Percentiles rank a stretch among this genome's conserved stretches.
These are phyloP conservation scores for Festucalex cinctus DNA, from an alignment of 2,113 vertebrate genomes.

Conservation along the genomic window DNA sequence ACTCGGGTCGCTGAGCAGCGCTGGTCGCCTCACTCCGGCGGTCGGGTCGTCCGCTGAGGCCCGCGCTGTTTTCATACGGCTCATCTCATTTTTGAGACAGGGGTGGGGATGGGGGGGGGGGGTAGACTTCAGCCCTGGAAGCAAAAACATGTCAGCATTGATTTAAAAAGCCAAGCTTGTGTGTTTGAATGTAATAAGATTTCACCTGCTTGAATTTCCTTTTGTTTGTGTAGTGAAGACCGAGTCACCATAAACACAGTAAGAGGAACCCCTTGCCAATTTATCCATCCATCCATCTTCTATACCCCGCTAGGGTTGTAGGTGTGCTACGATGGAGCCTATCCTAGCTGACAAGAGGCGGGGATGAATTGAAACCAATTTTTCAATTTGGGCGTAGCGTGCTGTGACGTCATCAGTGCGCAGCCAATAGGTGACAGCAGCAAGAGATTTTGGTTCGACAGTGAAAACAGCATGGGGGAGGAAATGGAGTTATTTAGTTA, in stretches of 20 bases:
- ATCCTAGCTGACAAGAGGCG: too few species aligned
- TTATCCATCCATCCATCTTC: not conserved
- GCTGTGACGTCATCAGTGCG: too few species aligned
- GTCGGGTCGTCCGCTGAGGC: constrained; percentile 28
- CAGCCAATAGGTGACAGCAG: not conserved
- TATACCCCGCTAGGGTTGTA: not conserved
- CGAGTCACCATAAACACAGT: not conserved
- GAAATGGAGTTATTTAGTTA: too few species aligned
- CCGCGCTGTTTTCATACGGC: constrained; percentile 38
- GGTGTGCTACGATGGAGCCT: not conserved
- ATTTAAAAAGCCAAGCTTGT: constrained; percentile 49
- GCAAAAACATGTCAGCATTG: constrained; percentile 57
- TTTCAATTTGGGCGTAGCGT: too few species aligned
- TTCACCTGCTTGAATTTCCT: constrained; percentile 13
- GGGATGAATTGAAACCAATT: too few species aligned
- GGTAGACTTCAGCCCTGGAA: constrained; percentile 34
- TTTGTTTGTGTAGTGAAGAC: not conserved
- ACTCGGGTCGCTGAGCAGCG: constrained; percentile 31
- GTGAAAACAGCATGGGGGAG: not conserved
- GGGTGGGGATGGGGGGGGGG: not conserved
- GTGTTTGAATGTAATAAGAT: constrained; percentile 21
- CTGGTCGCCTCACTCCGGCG: constrained; percentile 11
- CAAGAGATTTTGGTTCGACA: not conserved
- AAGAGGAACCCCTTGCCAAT: not conserved
- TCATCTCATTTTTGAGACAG: constrained; percentile 25